Evolutionary conservation across 2,797 vertebrate genomes (phyloP), one percentile per base, ranked within the genome.

Genomic region (Pseudomugil tenellus): DNA sequence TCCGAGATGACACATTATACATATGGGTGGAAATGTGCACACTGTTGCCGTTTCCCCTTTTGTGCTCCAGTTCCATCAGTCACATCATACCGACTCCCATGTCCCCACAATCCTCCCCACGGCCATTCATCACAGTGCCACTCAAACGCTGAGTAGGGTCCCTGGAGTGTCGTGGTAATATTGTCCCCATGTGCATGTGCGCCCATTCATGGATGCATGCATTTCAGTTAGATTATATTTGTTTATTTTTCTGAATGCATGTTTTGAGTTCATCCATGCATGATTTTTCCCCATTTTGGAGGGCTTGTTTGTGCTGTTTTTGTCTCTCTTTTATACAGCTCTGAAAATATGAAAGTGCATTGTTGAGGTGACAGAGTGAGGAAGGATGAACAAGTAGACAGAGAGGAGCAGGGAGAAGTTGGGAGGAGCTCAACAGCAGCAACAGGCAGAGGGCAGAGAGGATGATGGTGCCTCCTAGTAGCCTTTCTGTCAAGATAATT

Each of bases 391-490:
- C 11, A 35, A 76, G 69, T 73, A 52, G 48, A 70, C 64, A 73
- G 34, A 77, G 67, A 70, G 58, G 55, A 77, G 70, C 32, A 52
- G 43, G 59, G 54, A 67, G 71, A 65, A 72, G 72, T 76, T 63
- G 63, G 66, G 64, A 81, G 75, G 74, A 80, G 73, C 70, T 74
- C 58, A 29, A 83, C 74, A 59, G 83, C 76, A 83, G 88, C 80
- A 91, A 92, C 89, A 90, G 85, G 89, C 87, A 80, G 85, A 85
- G 81, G 88, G 82, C 87, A 87, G 72, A 84, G 81, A 88, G 81
- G 84, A 81, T 77, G 87, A 87, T 84, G 34, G 76, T 72, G 77
- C 80, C 88, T 89, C 77, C 63, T 72, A 78, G 85, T 85, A 77
- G 84, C 68, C 75, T 81, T 83, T 79, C 82, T 88, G 89, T 88